Evolutionary conservation across 2,113 vertebrate species (phyloP), one percentile per base, ranked within the genome.

Genomic region (Ptilonorhynchus violaceus): DNA sequence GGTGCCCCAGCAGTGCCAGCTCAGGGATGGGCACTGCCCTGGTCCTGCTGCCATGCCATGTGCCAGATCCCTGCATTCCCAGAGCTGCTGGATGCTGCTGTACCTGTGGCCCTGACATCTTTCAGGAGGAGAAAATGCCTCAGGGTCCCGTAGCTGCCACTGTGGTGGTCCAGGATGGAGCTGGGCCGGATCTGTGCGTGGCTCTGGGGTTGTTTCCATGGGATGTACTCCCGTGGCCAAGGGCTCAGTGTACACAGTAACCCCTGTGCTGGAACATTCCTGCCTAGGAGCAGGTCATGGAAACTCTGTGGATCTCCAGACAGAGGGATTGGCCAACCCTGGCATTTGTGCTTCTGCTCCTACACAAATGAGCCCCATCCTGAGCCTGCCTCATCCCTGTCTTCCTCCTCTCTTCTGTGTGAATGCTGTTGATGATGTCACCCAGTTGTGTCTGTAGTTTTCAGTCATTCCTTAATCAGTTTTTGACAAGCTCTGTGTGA

Each of bases 391-490:
- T 28, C 35, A 8, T 6, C 76, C 4, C 27, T 33, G 4, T 5
- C 70, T 25, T 18, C 47, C n/a, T 2, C 42, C 6, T 5, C 31
- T 15, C 13, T 39, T 23, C 59, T 1, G 0, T 22, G 2, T 1
- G 44, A 10, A 2, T 3, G 25, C 35, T 14, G 3, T 31, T 25
- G 25, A 0, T 21, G 5, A 6, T 6, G n/a, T 27, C 70, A 18
- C 28, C 31, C 1, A 2, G 2, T 15, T 3, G 1, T 33, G 3
- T 2, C 3, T 37, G n/a, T 5, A 17, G 13, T 39, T 16, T 50
- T 4, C 63, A 17, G 30, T 31, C 55, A 10, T 39, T 50, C 10
- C 59, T 64, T 11, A 4, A 13, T 10, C 20, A 1, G 9, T 4
- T 69, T 59, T 53, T 58, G n/a, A 24, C 17, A 13, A 64, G 16